These are phyloP conservation scores for Hirtodrosophila duncani DNA, from an alignment of 2,888 invertebrate genomes.

Conservation along the genomic window DNA sequence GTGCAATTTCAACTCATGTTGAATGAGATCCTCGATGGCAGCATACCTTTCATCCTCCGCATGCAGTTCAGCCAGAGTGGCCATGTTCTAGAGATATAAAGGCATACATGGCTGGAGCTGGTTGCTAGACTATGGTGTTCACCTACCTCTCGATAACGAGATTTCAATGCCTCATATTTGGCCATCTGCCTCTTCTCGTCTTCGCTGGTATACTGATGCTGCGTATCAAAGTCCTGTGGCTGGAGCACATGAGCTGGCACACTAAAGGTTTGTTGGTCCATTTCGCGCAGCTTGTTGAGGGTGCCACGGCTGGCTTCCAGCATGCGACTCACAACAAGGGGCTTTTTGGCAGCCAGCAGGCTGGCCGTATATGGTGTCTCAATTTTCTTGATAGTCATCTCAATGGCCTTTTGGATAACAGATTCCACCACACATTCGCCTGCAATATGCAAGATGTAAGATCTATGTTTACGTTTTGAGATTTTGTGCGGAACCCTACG, in stretches of 20 bases:
- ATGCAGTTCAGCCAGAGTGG: conserved; percentile 45
- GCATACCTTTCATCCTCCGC: conserved; percentile 39
- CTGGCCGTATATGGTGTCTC: conserved; percentile 46
- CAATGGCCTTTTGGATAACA: conserved; percentile 41
- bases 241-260: conserved; percentile 72
- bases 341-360: conserved; percentile 37
- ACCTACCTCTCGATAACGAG: conserved; percentile 61
- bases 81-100: conserved; percentile 58
- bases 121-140: too few relatives aligned
- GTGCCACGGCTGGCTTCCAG: conserved; percentile 39
- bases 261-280: conserved; percentile 63
- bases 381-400: conserved; percentile 39
- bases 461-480: neutral
- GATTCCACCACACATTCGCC: conserved; percentile 52
- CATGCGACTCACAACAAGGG: conserved; percentile 50
- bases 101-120: too few relatives aligned
- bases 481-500: conserved; percentile 26
- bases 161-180: conserved; percentile 50
- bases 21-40: conserved; percentile 25
- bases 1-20: conserved; percentile 42
- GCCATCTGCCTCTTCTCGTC: conserved; percentile 53
- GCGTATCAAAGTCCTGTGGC: conserved; percentile 58
- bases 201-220: conserved; percentile 41
- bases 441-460: conserved; percentile 2
- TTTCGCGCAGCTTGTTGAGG: conserved; percentile 38